Evolutionary conservation across 1,140 invertebrate species (phyloP).

Genomic region (Drosophila nebulosa): DNA sequence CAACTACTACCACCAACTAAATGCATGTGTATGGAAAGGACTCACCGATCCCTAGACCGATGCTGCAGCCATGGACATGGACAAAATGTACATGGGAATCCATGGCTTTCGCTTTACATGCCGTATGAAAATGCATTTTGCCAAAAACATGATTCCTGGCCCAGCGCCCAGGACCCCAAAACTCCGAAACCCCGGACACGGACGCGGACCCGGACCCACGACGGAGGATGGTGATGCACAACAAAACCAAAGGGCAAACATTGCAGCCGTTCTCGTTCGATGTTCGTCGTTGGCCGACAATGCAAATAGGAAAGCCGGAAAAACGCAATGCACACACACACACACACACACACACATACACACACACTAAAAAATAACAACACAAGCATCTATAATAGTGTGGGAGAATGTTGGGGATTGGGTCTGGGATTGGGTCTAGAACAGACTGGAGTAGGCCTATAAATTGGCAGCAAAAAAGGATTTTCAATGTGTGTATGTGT

Average conservation of each 20-base stretch:
- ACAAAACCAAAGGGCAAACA: slow-evolving; percentile 72
- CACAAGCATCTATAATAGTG: neutral
- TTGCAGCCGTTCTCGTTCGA: slow-evolving; percentile 41
- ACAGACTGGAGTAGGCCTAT: slow-evolving; percentile 40
- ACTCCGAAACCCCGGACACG: neutral
- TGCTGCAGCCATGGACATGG: slow-evolving; percentile 60
- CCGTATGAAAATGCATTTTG: slow-evolving; percentile 77
- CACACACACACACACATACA: slow-evolving; percentile 6
- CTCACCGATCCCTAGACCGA: slow-evolving; percentile 10
- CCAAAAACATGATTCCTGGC: slow-evolving; percentile 69
- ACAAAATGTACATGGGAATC: neutral
- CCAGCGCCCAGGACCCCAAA: neutral
- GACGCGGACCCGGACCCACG: neutral
- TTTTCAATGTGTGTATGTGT: slow-evolving; percentile 34
- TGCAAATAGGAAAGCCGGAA: slow-evolving; percentile 71
- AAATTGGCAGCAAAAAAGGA: slow-evolving; percentile 69
- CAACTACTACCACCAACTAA: neutral
- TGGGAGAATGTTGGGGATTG: slow-evolving; percentile 1
- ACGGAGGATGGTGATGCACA: slow-evolving; percentile 15
- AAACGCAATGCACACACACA: slow-evolving; percentile 55
- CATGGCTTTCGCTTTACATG: slow-evolving; percentile 50
- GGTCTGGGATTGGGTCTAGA: neutral
- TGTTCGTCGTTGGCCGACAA: slow-evolving; percentile 49
- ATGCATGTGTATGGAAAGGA: neutral
- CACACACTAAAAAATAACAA: slow-evolving; percentile 17